These are phyloP conservation scores for Gila robusta DNA, from an alignment of 2,797 vertebrate genomes.

Conservation along the genomic window DNA sequence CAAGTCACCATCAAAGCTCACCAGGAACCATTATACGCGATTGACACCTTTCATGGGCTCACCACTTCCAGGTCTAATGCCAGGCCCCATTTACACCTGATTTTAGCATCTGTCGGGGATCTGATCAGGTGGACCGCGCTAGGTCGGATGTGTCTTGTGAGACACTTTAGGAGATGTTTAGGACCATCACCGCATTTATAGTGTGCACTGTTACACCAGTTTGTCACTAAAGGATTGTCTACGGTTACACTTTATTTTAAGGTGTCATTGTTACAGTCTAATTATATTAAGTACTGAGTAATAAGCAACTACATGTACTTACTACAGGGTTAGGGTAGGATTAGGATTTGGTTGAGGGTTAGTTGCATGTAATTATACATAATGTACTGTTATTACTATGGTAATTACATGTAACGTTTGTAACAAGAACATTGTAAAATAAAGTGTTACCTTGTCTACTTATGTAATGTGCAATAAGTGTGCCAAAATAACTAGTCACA, in stretches of 20 bases:
- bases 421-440: no score
- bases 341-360: no score
- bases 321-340: no score
- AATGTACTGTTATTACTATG: no score
- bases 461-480: neutral
- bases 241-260: no score
- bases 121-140: neutral
- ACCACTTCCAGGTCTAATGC: neutral
- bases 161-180: neutral
- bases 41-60: neutral
- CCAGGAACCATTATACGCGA: neutral
- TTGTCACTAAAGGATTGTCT: neutral
- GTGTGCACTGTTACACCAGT: neutral
- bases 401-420: no score
- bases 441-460: neutral
- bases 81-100: neutral
- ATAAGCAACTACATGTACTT: no score
- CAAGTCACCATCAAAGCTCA: conserved; percentile 4
- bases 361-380: no score
- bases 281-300: no score
- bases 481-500: neutral
- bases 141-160: neutral
- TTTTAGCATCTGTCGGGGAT: neutral
- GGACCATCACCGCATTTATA: neutral
- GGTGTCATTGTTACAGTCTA: no score